Evolutionary conservation across 1,140 invertebrate genomes (phyloP).

Genomic region (Phocides pigmalion): DNA sequence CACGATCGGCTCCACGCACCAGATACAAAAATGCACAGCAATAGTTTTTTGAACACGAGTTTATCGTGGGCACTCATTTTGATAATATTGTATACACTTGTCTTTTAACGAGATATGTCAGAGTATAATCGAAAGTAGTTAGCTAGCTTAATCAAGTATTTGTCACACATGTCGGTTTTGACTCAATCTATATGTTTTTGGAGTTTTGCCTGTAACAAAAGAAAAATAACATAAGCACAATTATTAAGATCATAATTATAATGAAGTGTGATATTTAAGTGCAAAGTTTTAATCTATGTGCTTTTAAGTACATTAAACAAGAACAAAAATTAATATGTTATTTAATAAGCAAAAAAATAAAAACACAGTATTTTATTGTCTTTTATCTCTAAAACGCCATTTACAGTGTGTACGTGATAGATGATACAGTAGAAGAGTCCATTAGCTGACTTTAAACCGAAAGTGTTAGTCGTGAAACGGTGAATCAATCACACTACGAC

Average conservation of each 20-base stretch:
- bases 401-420: constrained; percentile 1
- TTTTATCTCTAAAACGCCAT: background rate
- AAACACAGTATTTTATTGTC: background rate
- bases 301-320: no score
- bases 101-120: constrained; percentile 56
- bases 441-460: constrained; percentile 43
- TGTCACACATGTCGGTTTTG: constrained; percentile 70
- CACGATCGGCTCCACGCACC: constrained; percentile 70
- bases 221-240: constrained; percentile 19
- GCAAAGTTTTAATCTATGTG: no score
- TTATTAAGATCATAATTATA: background rate
- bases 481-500: constrained; percentile 67
- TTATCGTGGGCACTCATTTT: constrained; percentile 67
- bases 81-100: constrained; percentile 38
- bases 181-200: constrained; percentile 38
- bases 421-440: constrained; percentile 27
- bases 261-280: no score
- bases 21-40: constrained; percentile 62
- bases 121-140: constrained; percentile 70
- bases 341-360: background rate
- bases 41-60: constrained; percentile 71
- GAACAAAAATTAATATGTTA: no score
- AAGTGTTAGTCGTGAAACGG: constrained; percentile 49
- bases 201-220: constrained; percentile 64
- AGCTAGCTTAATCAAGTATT: constrained; percentile 69